These are phyloP conservation scores for Pandion haliaetus DNA, from an alignment of 2,113 vertebrate genomes.

Conservation along the genomic window DNA sequence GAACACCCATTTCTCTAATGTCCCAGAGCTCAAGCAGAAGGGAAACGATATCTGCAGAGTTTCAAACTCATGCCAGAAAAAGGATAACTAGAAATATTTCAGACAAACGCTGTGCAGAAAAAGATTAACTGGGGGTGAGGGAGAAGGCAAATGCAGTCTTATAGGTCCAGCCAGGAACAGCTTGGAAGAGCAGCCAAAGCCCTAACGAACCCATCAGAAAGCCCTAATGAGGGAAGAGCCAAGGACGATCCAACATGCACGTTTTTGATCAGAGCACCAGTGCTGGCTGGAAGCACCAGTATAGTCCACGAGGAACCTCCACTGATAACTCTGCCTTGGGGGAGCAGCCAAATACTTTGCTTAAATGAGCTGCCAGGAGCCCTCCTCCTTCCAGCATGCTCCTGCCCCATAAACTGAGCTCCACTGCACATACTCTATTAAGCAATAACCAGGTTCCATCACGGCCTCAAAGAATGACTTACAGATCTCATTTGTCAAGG, in stretches of 20 bases:
- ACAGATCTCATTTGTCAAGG: conserved; percentile 23
- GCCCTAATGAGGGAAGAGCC: neutral
- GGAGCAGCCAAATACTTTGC: neutral
- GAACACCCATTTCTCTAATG: fast-evolving
- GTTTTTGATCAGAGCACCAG: neutral
- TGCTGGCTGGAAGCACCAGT: neutral
- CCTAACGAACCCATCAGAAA: neutral
- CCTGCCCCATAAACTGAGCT: conserved; percentile 1
- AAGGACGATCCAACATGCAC: fast-evolving
- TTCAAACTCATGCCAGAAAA: neutral
- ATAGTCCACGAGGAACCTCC: neutral
- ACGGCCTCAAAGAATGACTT: neutral
- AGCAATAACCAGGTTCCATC: conserved; percentile 17
- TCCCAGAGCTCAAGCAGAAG: neutral
- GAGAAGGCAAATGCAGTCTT: neutral
- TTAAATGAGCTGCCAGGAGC: neutral
- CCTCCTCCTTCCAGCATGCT: neutral
- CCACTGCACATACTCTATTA: conserved; percentile 15
- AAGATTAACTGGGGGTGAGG: neutral
- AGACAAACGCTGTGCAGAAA: neutral
- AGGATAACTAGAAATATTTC: neutral
- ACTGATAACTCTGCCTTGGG: fast-evolving
- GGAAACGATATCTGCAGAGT: neutral
- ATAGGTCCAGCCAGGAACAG: neutral
- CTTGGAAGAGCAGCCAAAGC: neutral